A percentile compares a stretch with the other conserved stretches of the same genome.
Conservation (phyloP, 2,888 invertebrate genomes). For the Metopia argyrocephala region DNA sequence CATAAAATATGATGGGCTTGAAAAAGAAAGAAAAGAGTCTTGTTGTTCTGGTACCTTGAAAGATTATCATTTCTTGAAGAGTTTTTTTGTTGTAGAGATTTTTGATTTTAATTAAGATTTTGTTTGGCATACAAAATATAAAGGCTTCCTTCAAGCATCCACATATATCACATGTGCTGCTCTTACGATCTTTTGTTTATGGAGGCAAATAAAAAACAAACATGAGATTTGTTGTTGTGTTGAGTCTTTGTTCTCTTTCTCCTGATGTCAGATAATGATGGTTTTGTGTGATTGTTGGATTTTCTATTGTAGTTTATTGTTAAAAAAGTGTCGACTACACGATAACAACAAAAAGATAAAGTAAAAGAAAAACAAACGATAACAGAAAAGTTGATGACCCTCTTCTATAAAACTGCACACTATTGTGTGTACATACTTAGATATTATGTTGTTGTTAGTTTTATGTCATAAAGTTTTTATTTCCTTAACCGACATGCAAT, state of each 20-base stretch:
- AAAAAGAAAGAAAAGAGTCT: background rate
- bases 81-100: slow-evolving; percentile 34
- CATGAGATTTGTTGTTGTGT: background rate
- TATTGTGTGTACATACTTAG: slow-evolving; percentile 3
- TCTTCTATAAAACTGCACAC: slow-evolving; percentile 33
- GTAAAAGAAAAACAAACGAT: slow-evolving; percentile 13
- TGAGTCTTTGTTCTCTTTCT: background rate
- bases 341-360: background rate
- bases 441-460: background rate
- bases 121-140: slow-evolving; percentile 13
- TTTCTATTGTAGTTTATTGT: slow-evolving; percentile 23
- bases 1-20: background rate
- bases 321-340: slow-evolving; percentile 43
- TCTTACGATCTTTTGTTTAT: background rate
- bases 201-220: background rate
- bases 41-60: slow-evolving; percentile 27
- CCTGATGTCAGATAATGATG: slow-evolving; percentile 23
- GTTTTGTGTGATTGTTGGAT: slow-evolving; percentile 7
- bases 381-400: slow-evolving; percentile 48
- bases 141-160: too few relatives aligned
- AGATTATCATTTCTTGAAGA: slow-evolving; percentile 28
- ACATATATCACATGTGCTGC: too few relatives aligned
- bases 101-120: slow-evolving; percentile 60
- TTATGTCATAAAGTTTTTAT: background rate
- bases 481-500: background rate